Evolutionary conservation across 1,140 invertebrate genomes (phyloP).

Genomic region (Euura lappo): DNA sequence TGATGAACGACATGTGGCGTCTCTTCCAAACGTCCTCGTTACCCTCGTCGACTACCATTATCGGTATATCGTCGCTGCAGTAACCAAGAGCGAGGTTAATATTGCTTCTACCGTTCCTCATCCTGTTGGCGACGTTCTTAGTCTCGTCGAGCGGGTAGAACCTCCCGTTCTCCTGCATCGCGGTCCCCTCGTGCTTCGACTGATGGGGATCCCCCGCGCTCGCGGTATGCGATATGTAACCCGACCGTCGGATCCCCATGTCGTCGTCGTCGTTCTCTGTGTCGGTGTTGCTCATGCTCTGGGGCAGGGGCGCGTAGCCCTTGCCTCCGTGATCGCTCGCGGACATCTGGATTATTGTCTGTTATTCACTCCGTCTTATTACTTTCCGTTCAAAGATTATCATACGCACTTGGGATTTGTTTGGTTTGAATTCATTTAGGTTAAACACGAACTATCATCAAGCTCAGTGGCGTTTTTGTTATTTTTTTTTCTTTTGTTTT

Average conservation of each 20-base stretch:
- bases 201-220: conserved; percentile 17
- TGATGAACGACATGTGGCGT: conserved; percentile 68
- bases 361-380: too few relatives aligned
- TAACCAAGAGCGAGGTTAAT: conserved; percentile 32
- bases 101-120: conserved; percentile 43
- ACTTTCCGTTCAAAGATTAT: too few relatives aligned
- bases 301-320: conserved; percentile 72
- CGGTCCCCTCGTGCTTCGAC: conserved; percentile 25
- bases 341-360: not conserved
- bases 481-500: too few relatives aligned
- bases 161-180: conserved; percentile 42
- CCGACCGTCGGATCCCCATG: conserved; percentile 11
- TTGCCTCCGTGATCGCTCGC: conserved; percentile 30
- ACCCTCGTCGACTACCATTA: conserved; percentile 64
- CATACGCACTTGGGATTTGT: too few relatives aligned
- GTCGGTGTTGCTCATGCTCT: conserved; percentile 75
- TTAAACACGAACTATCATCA: too few relatives aligned
- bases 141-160: conserved; percentile 53
- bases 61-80: conserved; percentile 64
- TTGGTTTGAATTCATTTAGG: too few relatives aligned
- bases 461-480: too few relatives aligned
- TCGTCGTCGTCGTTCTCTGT: conserved; percentile 70
- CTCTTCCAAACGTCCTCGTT: conserved; percentile 64
- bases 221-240: too few relatives aligned
- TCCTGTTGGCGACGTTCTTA: conserved; percentile 42